phyloP scores from a whole-genome alignment of 2,113 vertebrate species.

The Zosterops pallidus region DNA sequence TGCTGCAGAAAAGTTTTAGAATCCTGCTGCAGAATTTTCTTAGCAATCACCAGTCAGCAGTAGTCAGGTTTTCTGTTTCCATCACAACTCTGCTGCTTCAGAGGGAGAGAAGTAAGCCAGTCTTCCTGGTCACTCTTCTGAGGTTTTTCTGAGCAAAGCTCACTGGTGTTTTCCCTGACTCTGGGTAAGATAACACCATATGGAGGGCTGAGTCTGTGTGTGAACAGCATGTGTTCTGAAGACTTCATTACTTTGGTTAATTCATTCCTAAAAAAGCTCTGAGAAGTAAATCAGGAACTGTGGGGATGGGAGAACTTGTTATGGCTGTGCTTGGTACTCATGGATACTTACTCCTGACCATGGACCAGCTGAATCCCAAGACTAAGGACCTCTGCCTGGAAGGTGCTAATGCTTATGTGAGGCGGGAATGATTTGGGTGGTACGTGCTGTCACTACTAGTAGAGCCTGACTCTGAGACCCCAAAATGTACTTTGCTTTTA shows the following conservation, averaged over 20 bases:
- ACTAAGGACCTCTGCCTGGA: not conserved
- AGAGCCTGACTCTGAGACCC: not conserved
- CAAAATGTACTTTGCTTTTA: not conserved
- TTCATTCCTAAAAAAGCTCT: not conserved
- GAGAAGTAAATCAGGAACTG: not conserved
- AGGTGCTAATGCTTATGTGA: fast-evolving
- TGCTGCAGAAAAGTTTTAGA: not conserved
- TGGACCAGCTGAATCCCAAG: not conserved
- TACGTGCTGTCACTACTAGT: fast-evolving
- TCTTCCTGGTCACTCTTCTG: not conserved
- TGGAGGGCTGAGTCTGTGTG: not conserved
- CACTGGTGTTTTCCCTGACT: not conserved
- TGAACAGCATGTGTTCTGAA: not conserved
- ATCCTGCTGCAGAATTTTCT: not conserved
- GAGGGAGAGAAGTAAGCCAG: not conserved
- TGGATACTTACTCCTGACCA: not conserved
- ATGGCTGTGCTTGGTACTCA: not conserved
- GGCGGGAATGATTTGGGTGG: not conserved
- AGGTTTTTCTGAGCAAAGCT: not conserved
- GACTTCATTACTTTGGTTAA: not conserved
- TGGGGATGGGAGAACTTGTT: not conserved
- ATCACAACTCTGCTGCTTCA: not conserved
- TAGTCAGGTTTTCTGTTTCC: not conserved
- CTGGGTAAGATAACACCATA: not conserved
- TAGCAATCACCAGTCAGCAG: not conserved